These are phyloP conservation scores for Oncorhynchus masou DNA, from an alignment of 2,113 vertebrate species.

Conservation along the genomic window DNA sequence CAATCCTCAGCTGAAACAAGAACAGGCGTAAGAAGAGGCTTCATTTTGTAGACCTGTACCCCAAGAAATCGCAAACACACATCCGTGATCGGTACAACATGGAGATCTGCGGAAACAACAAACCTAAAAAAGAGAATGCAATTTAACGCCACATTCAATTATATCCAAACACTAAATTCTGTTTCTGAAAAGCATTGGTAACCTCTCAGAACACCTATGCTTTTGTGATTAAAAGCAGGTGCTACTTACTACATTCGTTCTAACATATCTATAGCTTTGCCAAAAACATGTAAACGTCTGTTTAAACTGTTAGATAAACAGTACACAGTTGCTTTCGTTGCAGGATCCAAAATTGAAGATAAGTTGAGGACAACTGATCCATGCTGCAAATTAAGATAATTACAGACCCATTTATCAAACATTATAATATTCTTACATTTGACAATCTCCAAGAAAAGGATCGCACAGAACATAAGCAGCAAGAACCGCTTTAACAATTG, in stretches of 20 bases:
- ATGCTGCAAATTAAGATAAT: slow-evolving; percentile 10
- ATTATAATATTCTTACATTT: slow-evolving; percentile 21
- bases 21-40: slow-evolving; percentile 77
- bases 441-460: slow-evolving; percentile 8
- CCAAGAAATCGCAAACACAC: slow-evolving; percentile 72
- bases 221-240: slow-evolving; percentile 38
- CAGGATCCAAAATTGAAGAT: neutral
- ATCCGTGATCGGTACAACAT: slow-evolving; percentile 71
- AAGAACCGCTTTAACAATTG: slow-evolving; percentile 14
- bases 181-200: slow-evolving; percentile 27
- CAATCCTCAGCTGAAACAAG: slow-evolving; percentile 67
- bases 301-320: neutral
- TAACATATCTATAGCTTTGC: slow-evolving; percentile 20
- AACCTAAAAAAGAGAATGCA: slow-evolving; percentile 82
- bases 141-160: slow-evolving; percentile 76
- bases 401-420: slow-evolving; percentile 18
- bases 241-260: slow-evolving; percentile 30
- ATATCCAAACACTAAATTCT: slow-evolving; percentile 50
- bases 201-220: slow-evolving; percentile 43
- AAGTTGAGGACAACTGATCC: neutral
- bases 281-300: slow-evolving; percentile 29
- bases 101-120: slow-evolving; percentile 77
- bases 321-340: neutral
- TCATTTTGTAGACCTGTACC: slow-evolving; percentile 84
- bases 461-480: neutral